phyloP scores from a whole-genome alignment of 2,797 vertebrate genomes.

The Cryptoprocta ferox region DNA sequence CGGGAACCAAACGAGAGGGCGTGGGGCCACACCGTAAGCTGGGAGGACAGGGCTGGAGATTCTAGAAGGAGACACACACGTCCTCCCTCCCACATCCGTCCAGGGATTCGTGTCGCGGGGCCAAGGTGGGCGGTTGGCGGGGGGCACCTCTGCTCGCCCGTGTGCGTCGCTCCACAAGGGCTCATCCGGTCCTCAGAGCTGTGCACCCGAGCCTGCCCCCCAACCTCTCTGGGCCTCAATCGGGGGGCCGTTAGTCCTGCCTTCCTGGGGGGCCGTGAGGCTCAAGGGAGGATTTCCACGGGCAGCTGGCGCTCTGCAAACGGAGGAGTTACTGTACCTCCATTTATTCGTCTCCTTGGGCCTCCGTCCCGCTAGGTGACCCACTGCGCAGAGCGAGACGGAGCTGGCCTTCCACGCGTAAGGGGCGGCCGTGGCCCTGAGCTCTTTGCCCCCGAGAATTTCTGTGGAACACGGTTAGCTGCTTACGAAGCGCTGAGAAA shows the following conservation, averaged over 20 bases:
- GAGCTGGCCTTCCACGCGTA: fast-evolving
- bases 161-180: background rate
- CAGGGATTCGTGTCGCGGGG: fast-evolving
- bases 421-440: fast-evolving
- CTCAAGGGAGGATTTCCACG: fast-evolving
- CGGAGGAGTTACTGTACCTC: fast-evolving
- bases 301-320: fast-evolving
- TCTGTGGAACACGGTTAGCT: fast-evolving
- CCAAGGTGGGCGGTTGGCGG: fast-evolving
- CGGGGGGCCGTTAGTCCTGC: fast-evolving
- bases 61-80: fast-evolving
- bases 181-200: fast-evolving
- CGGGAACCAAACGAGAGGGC: no score
- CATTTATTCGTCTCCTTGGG: fast-evolving
- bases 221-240: background rate
- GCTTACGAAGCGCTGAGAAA: fast-evolving
- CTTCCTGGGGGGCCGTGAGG: fast-evolving
- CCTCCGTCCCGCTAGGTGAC: fast-evolving
- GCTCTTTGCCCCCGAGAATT: background rate
- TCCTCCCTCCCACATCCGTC: fast-evolving
- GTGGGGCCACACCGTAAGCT: fast-evolving
- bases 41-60: background rate
- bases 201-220: fast-evolving
- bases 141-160: fast-evolving
- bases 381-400: fast-evolving